Evolutionary conservation across 2,888 invertebrate genomes (phyloP).

Genomic region (Scaptomyza tumidula): DNA sequence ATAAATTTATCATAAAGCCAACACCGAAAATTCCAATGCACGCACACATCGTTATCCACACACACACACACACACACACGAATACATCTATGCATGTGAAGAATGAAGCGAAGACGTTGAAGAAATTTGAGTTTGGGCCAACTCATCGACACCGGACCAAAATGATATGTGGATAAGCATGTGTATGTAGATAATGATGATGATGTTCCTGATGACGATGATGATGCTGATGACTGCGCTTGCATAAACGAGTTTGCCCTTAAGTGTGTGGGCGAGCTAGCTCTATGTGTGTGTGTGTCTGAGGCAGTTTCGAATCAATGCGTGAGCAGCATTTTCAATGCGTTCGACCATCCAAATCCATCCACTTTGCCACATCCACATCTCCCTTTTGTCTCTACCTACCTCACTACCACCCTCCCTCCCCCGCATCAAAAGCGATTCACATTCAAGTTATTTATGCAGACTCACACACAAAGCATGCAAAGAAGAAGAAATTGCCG

Average conservation of each 20-base stretch:
- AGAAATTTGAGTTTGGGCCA: constrained; percentile 46
- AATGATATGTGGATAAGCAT: constrained; percentile 42
- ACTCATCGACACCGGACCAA: constrained; percentile 36
- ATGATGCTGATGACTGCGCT: constrained; percentile 62
- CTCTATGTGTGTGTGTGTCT: constrained; percentile 3
- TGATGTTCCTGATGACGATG: too few relatives aligned
- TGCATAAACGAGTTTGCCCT: constrained; percentile 75
- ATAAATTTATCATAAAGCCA: constrained; percentile 66
- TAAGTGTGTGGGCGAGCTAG: constrained; percentile 61
- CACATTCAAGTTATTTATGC: constrained; percentile 69
- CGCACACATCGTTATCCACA: constrained; percentile 21
- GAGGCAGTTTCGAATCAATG: constrained; percentile 56
- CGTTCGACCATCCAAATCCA: constrained; percentile 23
- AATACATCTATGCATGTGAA: constrained; percentile 2
- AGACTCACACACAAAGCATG: constrained; percentile 77
- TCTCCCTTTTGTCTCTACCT: constrained; percentile 29
- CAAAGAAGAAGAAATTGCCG: constrained; percentile 56
- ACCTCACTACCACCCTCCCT: too few relatives aligned
- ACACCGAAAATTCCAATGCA: constrained; percentile 33
- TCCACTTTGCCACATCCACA: not conserved
- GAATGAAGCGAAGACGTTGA: constrained; percentile 39
- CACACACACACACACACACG: constrained; percentile 4
- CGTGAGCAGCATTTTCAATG: constrained; percentile 73
- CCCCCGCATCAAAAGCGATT: constrained; percentile 5
- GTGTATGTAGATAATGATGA: constrained; percentile 9